Base-by-base conservation (phyloP, 2,113 vertebrate species). In the Ceyx margarethae region DNA sequence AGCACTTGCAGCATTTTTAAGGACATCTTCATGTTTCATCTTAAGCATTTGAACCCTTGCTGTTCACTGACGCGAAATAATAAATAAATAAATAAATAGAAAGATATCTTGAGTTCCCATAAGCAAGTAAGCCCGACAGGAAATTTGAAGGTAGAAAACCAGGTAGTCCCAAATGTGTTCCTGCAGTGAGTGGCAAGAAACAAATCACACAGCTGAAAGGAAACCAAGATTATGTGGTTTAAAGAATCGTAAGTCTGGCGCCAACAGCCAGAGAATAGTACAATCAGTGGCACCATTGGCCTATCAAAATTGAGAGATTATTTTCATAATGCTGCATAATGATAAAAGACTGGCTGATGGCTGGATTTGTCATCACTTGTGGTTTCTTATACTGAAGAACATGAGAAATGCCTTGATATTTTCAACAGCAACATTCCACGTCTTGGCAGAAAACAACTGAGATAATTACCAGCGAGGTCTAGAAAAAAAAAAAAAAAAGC, bases 261-360 rank as follows among this genome's bases (percentile, higher is more conserved):
- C 92, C 81, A 0, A 67, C 71, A 67, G 78, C 42, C 50, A 92
- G 81, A 75, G 78, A 92, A 73, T 9, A 76, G 56, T 11, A 64
- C 75, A 80, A 48, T 92, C 89, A 93, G 16, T 77, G 78, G 78
- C 84, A 92, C 78, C 20, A 1, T 9, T 28, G 9, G 75, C 72
- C 87, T 80, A 77, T 91, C 4, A 3, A 85, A 80, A 91, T n/a
- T 43, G 54, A 85, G 75, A 89, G 75, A 60, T 51, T 6, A 76
- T 93, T 94, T 93, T 82, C 84, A 80, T 94, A 89, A 82, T 92
- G 75, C 29, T 87, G 60, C 67, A 89, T 74, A 85, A 93, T 40
- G 64, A 82, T 18, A 64, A 57, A 93, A 90, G 71, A 91, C 51
- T 88, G 91, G 54, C 50, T 85, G 82, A 73, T 33, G 43, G 29